Base-by-base conservation (phyloP, 2,888 invertebrate genomes). In the Sinelater perroti region DNA sequence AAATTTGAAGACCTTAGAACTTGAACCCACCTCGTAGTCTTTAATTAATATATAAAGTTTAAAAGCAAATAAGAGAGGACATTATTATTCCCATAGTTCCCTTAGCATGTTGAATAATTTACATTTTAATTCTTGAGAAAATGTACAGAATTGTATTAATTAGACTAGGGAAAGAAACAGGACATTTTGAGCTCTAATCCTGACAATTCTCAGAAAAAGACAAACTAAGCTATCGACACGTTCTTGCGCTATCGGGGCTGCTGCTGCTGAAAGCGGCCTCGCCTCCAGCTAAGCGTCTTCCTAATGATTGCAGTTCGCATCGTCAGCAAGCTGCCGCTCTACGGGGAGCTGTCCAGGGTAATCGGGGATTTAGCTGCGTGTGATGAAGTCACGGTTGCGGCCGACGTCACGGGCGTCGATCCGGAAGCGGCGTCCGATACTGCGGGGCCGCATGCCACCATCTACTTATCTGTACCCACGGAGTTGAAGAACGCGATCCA, bases 401-500 rank as follows among this genome's bases (percentile, higher is more conserved):
- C 36, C n/a, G 31, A 38, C 13, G 21, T 21, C 20, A 24, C 33
- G 10, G 11, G 11, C 8, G 31, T 38, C 24, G 17, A 17, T 7
- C n/a, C 21, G 28, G 49, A 55, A 35, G 57, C 55, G 5, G 56
- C 69, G 7, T 61, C 60, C 13, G 78, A 78, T 60, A 68, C 56
- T 24, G 62, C 71, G 14, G 70, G 69, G 7, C 62, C 61, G 13
- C 53, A 65, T 16, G 68, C 67, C 5, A 67, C 56, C 6, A 63
- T 78, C 38, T 69, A 72, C 59, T 60, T 78, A 20, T 46, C 59
- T 20, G 68, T 78, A 33, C 75, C 78, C 0, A 63, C 68, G 3
- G 75, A 76, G 30, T 36, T 74, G 36, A 67, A 56, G 53, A 65
- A 63, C 33, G 50, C 66, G 4, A 56, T 77, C 20, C 65, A 69